Evolutionary conservation across 2,888 invertebrate species (phyloP).

Genomic region (Amiota mariae): DNA sequence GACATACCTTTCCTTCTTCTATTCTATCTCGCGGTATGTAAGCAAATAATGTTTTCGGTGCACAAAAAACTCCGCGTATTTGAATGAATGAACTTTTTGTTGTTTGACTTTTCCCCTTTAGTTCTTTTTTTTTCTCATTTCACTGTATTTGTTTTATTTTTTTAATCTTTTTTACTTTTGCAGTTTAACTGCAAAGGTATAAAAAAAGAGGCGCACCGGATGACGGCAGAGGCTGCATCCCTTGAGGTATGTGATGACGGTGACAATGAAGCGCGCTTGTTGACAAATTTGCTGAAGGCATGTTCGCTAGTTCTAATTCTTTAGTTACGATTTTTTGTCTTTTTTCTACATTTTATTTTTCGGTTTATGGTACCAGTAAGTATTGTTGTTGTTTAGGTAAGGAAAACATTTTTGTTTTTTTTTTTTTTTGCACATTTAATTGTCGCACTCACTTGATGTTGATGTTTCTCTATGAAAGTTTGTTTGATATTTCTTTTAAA

Average conservation of each 20-base stretch:
- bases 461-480: slow-evolving; percentile 23
- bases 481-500: slow-evolving; percentile 18
- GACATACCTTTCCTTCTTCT: no score
- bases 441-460: slow-evolving; percentile 19
- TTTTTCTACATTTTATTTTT: no score
- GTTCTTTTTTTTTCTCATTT: neutral
- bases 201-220: neutral
- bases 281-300: slow-evolving; percentile 60
- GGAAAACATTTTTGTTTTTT: slow-evolving; percentile 24
- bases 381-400: slow-evolving; percentile 24
- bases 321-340: no score
- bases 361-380: no score
- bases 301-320: slow-evolving; percentile 35
- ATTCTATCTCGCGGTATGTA: neutral
- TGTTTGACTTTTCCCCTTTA: slow-evolving; percentile 1
- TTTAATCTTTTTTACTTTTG: slow-evolving; percentile 29
- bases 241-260: no score
- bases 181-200: slow-evolving; percentile 8
- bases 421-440: slow-evolving; percentile 26
- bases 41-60: neutral
- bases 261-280: slow-evolving; percentile 36
- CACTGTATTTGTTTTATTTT: neutral
- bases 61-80: neutral
- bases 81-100: slow-evolving; percentile 17
- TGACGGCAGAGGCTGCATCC: neutral